Conservation (phyloP, 2,888 invertebrate species). For the Macrosiphum euphorbiae region DNA sequence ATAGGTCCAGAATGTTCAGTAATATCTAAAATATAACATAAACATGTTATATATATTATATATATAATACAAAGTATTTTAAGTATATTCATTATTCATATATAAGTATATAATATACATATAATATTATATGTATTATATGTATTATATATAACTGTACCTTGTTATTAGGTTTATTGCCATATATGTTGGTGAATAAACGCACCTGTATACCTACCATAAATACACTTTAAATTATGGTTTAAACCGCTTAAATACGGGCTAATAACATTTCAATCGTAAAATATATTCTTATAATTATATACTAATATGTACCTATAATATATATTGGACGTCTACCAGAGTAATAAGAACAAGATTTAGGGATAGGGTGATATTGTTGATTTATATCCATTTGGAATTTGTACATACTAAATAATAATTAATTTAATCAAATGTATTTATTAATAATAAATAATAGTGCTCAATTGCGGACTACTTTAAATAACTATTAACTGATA, state of each 20-base stretch:
- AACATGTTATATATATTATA: not conserved
- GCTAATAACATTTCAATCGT: not conserved
- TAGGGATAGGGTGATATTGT: not conserved
- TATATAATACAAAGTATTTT: not conserved
- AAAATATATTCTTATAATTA: not conserved
- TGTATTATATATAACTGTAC: not conserved
- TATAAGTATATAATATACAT: not conserved
- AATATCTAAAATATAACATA: not conserved
- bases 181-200: not conserved
- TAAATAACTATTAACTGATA: not conserved
- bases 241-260: not conserved
- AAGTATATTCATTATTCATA: not conserved
- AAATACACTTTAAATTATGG: not conserved
- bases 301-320: not conserved
- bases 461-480: not conserved
- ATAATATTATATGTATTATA: not conserved
- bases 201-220: not conserved
- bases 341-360: not conserved
- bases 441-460: not conserved
- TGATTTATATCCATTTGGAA: conserved; percentile 1
- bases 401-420: not conserved
- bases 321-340: not conserved
- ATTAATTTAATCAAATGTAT: not conserved
- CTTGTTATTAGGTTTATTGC: not conserved
- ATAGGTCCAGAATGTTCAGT: not conserved